Conservation (phyloP, 2,888 invertebrate genomes). For the Onthophagus sagittarius region DNA sequence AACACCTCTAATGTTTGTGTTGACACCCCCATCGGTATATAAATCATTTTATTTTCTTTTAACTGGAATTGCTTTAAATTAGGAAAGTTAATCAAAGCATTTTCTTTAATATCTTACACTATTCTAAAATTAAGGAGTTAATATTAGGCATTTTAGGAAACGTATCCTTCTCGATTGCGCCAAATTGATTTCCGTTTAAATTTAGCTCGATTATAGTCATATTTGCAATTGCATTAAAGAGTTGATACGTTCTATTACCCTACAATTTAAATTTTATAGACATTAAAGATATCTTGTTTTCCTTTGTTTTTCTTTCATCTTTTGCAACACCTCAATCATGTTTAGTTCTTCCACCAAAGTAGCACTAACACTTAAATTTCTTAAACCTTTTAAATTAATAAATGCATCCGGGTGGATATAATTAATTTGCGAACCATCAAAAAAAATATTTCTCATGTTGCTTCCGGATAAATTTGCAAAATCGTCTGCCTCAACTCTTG, state of each 20-base stretch:
- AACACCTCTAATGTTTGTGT: slow-evolving; percentile 51
- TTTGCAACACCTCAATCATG: slow-evolving; percentile 48
- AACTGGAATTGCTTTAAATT: slow-evolving; percentile 53
- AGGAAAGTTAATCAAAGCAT: slow-evolving; percentile 54
- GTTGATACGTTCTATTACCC: slow-evolving; percentile 51
- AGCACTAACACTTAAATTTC: slow-evolving; percentile 52
- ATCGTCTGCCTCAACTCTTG: slow-evolving; percentile 47
- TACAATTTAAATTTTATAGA: slow-evolving; percentile 52
- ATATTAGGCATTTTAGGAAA: slow-evolving; percentile 58
- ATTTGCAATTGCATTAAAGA: slow-evolving; percentile 52
- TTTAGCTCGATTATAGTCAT: slow-evolving; percentile 52
- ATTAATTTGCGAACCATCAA: slow-evolving; percentile 55
- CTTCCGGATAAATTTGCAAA: slow-evolving; percentile 52
- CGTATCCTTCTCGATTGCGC: slow-evolving; percentile 49
- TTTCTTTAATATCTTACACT: slow-evolving; percentile 51
- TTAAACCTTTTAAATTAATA: slow-evolving; percentile 48
- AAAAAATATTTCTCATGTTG: slow-evolving; percentile 48
- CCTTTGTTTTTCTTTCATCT: slow-evolving; percentile 41
- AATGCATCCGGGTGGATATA: slow-evolving; percentile 53
- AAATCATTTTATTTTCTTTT: slow-evolving; percentile 53
- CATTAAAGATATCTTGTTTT: slow-evolving; percentile 47
- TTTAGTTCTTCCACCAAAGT: slow-evolving; percentile 52
- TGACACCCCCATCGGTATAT: slow-evolving; percentile 52
- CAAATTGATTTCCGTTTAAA: slow-evolving; percentile 56
- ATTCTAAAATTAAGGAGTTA: slow-evolving; percentile 54